Percentiles rank a stretch among this genome's conserved stretches.
Evolutionary conservation across 2,797 vertebrate species (phyloP).

Genomic region (Peromyscus eremicus): DNA sequence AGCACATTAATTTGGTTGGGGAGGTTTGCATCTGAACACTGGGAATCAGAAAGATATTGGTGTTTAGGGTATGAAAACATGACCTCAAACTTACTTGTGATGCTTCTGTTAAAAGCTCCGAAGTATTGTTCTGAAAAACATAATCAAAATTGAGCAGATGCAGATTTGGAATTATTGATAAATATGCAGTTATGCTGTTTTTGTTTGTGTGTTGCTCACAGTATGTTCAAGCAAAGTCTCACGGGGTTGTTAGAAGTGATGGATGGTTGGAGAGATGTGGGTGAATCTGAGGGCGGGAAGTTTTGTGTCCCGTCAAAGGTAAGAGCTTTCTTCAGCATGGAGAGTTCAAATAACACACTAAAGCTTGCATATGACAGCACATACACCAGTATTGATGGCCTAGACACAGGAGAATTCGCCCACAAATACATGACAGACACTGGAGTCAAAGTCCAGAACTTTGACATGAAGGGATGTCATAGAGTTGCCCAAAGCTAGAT

Average conservation of each 20-base stretch:
- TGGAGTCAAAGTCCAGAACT: not conserved
- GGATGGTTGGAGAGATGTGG: not conserved
- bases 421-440: too few relatives aligned
- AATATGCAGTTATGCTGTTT: not conserved
- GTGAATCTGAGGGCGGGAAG: not conserved
- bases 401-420: not conserved
- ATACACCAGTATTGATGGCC: rapidly evolving
- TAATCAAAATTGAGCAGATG: not conserved
- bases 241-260: not conserved
- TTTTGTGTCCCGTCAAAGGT: not conserved
- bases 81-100: not conserved
- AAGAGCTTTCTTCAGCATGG: not conserved
- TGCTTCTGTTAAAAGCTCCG: not conserved
- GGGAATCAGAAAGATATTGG: not conserved
- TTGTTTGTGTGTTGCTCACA: not conserved
- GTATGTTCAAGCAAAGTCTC: not conserved
- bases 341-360: not conserved
- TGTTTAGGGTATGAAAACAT: not conserved
- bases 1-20: not conserved
- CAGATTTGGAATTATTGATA: not conserved
- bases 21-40: not conserved
- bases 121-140: not conserved
- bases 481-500: not conserved
- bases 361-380: not conserved
- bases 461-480: not conserved